Evolutionary conservation across 2,888 invertebrate genomes (phyloP).

Genomic region (Macrosiphum euphorbiae): DNA sequence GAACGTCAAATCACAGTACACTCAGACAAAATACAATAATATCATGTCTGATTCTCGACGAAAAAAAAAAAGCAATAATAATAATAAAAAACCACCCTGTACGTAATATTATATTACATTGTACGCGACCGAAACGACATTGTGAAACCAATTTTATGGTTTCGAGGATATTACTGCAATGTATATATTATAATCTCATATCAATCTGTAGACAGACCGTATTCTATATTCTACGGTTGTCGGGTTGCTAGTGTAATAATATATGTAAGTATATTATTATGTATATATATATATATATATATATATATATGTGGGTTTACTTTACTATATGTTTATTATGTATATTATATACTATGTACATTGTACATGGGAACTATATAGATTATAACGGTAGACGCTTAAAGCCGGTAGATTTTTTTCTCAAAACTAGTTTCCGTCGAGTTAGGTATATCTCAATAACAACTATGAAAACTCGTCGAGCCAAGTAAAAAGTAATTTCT

Average conservation of each 20-base stretch:
- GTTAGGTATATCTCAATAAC: neutral
- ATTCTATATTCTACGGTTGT: neutral
- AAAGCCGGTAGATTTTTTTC: neutral
- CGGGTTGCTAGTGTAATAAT: neutral
- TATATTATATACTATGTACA: no score
- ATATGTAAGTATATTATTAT: neutral
- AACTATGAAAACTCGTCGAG: neutral
- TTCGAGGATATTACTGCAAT: neutral
- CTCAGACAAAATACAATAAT: neutral
- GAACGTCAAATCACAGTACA: neutral
- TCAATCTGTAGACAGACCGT: neutral
- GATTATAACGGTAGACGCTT: neutral
- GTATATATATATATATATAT: no score
- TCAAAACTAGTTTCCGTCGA: neutral
- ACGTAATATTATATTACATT: neutral
- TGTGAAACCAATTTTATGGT: slow-evolving; percentile 54
- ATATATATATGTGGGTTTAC: no score
- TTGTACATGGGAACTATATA: neutral
- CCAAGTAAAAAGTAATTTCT: neutral
- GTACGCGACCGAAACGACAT: neutral
- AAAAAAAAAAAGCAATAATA: neutral
- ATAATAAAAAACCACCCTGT: neutral
- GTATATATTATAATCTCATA: neutral
- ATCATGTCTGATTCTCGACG: neutral
- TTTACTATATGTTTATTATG: neutral